Conservation (phyloP, 2,113 vertebrate species). For the Aptenodytes patagonicus region DNA sequence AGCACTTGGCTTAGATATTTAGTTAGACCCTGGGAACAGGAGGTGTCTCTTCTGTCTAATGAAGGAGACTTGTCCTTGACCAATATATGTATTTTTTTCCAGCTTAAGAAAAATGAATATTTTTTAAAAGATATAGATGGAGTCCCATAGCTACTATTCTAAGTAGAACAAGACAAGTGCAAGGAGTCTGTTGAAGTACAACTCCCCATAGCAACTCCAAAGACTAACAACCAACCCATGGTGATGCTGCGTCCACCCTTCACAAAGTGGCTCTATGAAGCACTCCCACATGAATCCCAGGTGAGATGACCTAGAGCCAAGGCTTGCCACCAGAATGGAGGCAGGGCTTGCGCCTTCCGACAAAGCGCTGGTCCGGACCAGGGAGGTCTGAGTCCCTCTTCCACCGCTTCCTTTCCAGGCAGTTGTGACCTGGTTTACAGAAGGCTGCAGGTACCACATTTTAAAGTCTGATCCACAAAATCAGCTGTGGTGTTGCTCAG, state of each 20-base stretch:
- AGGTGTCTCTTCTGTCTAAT: neutral
- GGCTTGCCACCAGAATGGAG: neutral
- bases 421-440: neutral
- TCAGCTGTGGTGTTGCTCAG: neutral
- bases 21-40: neutral
- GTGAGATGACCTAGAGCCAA: neutral
- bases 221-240: neutral
- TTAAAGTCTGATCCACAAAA: neutral
- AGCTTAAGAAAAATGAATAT: neutral
- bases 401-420: neutral
- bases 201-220: neutral
- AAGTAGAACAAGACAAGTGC: neutral
- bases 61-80: neutral
- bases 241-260: neutral
- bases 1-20: neutral
- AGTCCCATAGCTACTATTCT: neutral
- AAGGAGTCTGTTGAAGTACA: neutral
- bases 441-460: neutral
- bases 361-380: accelerated
- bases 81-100: neutral
- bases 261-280: neutral
- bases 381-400: neutral
- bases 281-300: neutral
- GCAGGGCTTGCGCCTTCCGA: neutral
- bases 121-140: neutral